Percentiles rank a stretch among this genome's conserved stretches.
Conservation (phyloP, 53 echinoderm and acorn worm genomes). For the Temnopleurus reevesii region DNA sequence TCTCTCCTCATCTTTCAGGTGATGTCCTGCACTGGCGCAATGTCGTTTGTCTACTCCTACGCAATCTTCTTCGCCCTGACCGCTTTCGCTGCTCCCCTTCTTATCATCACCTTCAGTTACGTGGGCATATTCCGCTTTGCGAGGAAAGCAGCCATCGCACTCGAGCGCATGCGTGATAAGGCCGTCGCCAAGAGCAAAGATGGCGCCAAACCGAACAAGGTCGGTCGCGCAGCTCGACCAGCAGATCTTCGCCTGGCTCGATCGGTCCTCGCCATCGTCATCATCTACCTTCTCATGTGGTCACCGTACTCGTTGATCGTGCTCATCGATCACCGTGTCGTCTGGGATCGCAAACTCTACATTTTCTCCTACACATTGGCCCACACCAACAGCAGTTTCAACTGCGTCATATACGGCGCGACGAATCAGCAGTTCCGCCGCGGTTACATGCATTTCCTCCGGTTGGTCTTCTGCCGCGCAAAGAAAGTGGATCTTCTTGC, state of each 20-base stretch:
- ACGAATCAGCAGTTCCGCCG: constrained; percentile 72
- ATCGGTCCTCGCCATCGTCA: constrained; percentile 64
- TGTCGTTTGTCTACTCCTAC: constrained; percentile 67
- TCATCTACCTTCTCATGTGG: constrained; percentile 74
- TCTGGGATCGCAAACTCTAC: constrained; percentile 50
- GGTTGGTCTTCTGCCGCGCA: constrained; percentile 21
- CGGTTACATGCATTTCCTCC: constrained; percentile 62
- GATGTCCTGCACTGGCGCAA: constrained; percentile 51
- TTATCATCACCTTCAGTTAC: constrained; percentile 64
- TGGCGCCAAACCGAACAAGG: neutral
- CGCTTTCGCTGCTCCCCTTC: constrained; percentile 55
- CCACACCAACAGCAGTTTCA: constrained; percentile 77
- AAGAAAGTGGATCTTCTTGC: constrained; percentile 1
- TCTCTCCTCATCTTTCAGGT: neutral
- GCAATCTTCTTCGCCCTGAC: constrained; percentile 62
- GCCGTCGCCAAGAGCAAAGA: neutral
- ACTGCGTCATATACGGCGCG: constrained; percentile 70
- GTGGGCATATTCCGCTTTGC: constrained; percentile 63
- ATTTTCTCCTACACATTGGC: constrained; percentile 59
- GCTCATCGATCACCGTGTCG: constrained; percentile 53
- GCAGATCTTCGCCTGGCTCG: constrained; percentile 62
- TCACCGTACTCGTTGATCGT: constrained; percentile 64
- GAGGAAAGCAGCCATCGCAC: constrained; percentile 16
- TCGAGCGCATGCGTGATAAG: constrained; percentile 21
- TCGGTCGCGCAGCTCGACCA: neutral